These are phyloP conservation scores for Aproaerema taeniolella DNA, from an alignment of 2,888 invertebrate species.

Conservation along the genomic window DNA sequence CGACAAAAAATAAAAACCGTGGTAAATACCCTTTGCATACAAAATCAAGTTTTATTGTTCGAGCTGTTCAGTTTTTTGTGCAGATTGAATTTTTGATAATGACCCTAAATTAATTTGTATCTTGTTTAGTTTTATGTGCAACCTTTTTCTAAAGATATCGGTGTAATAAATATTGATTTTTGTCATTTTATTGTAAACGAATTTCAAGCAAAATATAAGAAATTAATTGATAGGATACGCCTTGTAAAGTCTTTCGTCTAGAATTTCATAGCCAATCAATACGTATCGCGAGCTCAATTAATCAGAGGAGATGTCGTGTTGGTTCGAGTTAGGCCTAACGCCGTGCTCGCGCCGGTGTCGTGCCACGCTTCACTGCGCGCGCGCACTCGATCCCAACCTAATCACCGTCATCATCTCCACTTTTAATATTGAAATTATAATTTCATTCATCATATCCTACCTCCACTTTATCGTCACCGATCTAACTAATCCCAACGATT, in stretches of 20 bases:
- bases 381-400: slow-evolving; percentile 37
- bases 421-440: slow-evolving; percentile 66
- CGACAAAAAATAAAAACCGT: slow-evolving; percentile 54
- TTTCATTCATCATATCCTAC: slow-evolving; percentile 66
- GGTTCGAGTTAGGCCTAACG: slow-evolving; percentile 66
- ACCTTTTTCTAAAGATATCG: too few relatives aligned
- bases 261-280: slow-evolving; percentile 50
- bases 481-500: slow-evolving; percentile 64
- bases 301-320: slow-evolving; percentile 47
- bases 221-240: too few relatives aligned
- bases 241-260: too few relatives aligned
- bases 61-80: slow-evolving; percentile 38
- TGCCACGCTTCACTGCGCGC: slow-evolving; percentile 48
- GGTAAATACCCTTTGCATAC: slow-evolving; percentile 56
- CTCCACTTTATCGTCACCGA: slow-evolving; percentile 57
- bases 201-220: too few relatives aligned
- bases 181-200: slow-evolving; percentile 2
- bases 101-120: slow-evolving; percentile 51
- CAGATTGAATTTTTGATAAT: slow-evolving; percentile 48
- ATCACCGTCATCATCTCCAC: slow-evolving; percentile 56
- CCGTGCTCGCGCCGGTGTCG: slow-evolving; percentile 48
- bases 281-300: slow-evolving; percentile 54
- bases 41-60: slow-evolving; percentile 56
- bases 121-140: slow-evolving; percentile 23
- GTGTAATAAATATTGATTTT: too few relatives aligned